Conservation (phyloP, 2,888 invertebrate genomes). For the Andrena dorsata region DNA sequence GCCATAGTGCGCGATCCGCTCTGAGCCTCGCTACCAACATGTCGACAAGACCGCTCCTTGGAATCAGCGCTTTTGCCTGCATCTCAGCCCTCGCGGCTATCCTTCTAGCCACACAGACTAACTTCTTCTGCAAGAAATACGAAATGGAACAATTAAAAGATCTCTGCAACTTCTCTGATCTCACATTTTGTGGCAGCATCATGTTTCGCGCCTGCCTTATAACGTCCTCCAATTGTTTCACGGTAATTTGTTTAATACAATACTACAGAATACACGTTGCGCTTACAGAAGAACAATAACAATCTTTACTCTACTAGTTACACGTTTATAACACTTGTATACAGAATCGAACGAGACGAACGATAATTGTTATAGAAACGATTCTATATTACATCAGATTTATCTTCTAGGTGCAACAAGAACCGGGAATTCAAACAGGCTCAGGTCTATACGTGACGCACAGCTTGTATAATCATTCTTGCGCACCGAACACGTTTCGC, state of each 20-base stretch:
- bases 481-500: slow-evolving; percentile 82
- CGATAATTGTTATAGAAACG: slow-evolving; percentile 1
- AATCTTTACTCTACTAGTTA: neutral
- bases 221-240: slow-evolving; percentile 83
- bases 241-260: slow-evolving; percentile 72
- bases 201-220: slow-evolving; percentile 82
- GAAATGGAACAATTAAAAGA: slow-evolving; percentile 72
- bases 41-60: slow-evolving; percentile 79
- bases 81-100: slow-evolving; percentile 80
- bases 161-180: slow-evolving; percentile 71
- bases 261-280: slow-evolving; percentile 3
- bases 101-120: slow-evolving; percentile 80
- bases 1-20: slow-evolving; percentile 77
- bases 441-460: slow-evolving; percentile 81
- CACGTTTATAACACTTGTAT: neutral
- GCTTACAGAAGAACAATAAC: slow-evolving; percentile 3
- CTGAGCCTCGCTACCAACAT: slow-evolving; percentile 82
- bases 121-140: slow-evolving; percentile 80
- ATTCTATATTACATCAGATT: slow-evolving; percentile 7
- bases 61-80: slow-evolving; percentile 82
- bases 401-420: slow-evolving; percentile 79
- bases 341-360: neutral
- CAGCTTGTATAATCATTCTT: slow-evolving; percentile 83
- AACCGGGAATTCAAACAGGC: slow-evolving; percentile 80
- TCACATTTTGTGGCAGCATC: slow-evolving; percentile 79